Evolutionary conservation across 2,797 vertebrate species (phyloP).

Genomic region (Orientallactaga sibirica): DNA sequence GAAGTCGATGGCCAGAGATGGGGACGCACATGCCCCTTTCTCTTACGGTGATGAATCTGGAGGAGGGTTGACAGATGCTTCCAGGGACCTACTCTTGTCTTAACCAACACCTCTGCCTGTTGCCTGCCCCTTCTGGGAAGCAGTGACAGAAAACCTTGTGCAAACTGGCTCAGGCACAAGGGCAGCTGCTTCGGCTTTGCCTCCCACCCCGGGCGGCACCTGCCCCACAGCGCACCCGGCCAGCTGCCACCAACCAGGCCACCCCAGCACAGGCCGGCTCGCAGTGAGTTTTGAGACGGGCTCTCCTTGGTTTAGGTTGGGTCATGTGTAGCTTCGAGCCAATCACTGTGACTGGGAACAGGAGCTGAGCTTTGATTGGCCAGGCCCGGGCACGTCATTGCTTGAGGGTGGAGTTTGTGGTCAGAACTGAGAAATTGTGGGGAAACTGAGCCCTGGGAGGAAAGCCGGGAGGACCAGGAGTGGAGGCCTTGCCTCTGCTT

Average conservation of each 20-base stretch:
- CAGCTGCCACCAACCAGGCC: neutral
- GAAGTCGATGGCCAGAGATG: neutral
- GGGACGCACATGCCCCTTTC: neutral
- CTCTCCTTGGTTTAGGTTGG: neutral
- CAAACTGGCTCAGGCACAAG: neutral
- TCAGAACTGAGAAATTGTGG: neutral
- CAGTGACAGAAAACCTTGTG: neutral
- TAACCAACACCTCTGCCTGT: neutral
- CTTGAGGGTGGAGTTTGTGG: fast-evolving
- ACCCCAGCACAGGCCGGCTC: neutral
- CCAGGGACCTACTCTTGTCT: neutral
- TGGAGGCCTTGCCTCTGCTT: neutral
- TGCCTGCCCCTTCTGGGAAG: neutral
- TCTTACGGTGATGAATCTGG: neutral
- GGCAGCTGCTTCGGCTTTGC: neutral
- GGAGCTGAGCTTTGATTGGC: neutral
- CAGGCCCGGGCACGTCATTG: neutral
- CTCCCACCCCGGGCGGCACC: neutral
- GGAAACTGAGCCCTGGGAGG: too few species aligned
- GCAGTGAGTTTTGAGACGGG: neutral
- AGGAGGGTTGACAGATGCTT: neutral
- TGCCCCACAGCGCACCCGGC: neutral
- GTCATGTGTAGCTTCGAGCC: neutral
- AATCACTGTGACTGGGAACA: neutral
- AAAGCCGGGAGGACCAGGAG: neutral